Evolutionary conservation across 2,113 vertebrate species (phyloP), one percentile per base, ranked within the genome.

Genomic region (Planiliza haematocheilus): DNA sequence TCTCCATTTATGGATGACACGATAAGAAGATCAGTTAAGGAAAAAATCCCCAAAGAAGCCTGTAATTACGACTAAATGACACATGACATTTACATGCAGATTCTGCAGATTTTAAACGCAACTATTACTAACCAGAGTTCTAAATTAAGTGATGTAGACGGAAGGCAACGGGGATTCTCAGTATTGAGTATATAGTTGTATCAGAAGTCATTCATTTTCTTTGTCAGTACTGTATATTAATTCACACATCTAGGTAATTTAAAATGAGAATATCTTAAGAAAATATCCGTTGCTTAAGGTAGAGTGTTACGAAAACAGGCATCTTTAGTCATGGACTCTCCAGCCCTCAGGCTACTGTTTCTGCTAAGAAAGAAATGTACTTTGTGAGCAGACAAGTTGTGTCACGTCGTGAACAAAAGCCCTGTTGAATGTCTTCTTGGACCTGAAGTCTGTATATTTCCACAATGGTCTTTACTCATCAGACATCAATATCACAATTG

Each of bases 341-440:
- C 10, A 11, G 8, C 62, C 78, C 68, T 52, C 42, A 50, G 66
- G 85, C 53, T 43, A 3, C 10, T 58, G 48, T 42, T 39, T 6
- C 39, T 20, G 7, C 45, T 36, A 39, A 68, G 18, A 38, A 66
- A 39, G 43, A 13, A 4, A 24, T 9, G 17, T 18, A 4, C 10
- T 4, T 2, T 30, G 52, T 43, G 65, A 43, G 8, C 16, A 16
- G 50, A 68, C 82, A 66, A 12, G 82, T 17, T 71, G 42, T 8
- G 4, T 57, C 82, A 55, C 21, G 82, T 46, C 13, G 4, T 8
- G 20, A 51, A 62, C 64, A 37, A 24, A 20, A 36, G 43, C 2
- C 39, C 2, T 38, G 7, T 16, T 39, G 2, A 5, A 3, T 14
- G 8, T 36, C 1, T 10, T 30, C 6, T 36, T 13, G 16, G n/a